A percentile compares a stretch with the other conserved stretches of the same genome.
Evolutionary conservation across 2,113 vertebrate species (phyloP).

Genomic region (Hystrix cristata): DNA sequence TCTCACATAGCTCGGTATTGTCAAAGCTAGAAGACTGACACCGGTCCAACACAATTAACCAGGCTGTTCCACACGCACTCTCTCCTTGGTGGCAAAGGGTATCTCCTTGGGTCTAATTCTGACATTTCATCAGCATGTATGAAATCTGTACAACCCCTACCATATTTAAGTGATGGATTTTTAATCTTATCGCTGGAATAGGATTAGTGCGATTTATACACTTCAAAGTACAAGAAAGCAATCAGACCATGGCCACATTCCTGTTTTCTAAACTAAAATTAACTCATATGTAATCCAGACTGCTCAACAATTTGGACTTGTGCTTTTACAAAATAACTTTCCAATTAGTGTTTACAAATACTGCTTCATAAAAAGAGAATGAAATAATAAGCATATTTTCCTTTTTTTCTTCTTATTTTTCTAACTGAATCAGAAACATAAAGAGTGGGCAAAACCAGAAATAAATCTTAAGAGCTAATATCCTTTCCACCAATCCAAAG

Average conservation of each 20-base stretch:
- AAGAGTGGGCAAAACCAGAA: background rate
- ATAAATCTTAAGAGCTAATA: background rate
- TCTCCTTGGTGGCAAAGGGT: background rate
- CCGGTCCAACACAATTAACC: background rate
- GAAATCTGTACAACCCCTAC: background rate
- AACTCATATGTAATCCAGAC: background rate
- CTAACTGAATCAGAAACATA: constrained; percentile 9
- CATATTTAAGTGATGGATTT: background rate
- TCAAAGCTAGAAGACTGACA: background rate
- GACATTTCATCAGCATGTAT: background rate
- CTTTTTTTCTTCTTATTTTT: background rate
- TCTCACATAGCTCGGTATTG: background rate
- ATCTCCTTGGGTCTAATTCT: background rate
- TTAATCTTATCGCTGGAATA: background rate
- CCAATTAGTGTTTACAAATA: background rate
- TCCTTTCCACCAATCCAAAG: background rate
- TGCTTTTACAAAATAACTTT: constrained; percentile 20
- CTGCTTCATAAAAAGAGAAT: background rate
- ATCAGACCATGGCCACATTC: background rate
- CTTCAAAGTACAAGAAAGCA: background rate
- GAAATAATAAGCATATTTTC: background rate
- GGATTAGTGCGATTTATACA: background rate
- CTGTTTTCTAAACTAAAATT: background rate
- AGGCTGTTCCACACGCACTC: background rate
- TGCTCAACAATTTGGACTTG: background rate